Percentiles rank a stretch among this genome's conserved stretches.
phyloP scores from a whole-genome alignment of 2,113 vertebrate species.

The Lophura nycthemera region DNA sequence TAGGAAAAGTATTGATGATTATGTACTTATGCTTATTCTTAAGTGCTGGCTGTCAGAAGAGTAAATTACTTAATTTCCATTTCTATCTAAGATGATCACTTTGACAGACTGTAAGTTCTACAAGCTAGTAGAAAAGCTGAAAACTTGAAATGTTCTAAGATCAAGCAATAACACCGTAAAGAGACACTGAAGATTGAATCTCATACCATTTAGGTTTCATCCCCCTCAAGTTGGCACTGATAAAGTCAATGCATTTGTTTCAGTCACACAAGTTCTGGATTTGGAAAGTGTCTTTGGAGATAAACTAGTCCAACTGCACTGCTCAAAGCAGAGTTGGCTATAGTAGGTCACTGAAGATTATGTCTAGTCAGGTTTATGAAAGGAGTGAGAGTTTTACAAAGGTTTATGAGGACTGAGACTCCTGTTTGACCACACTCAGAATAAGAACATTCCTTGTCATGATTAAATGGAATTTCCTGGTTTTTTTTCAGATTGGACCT shows the following conservation, averaged over 20 bases:
- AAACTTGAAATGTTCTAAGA: not conserved
- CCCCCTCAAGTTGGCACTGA: accelerated
- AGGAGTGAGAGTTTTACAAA: no score
- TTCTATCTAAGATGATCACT: not conserved
- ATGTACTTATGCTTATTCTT: not conserved
- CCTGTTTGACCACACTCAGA: not conserved
- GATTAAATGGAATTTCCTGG: not conserved
- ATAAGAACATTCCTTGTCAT: not conserved
- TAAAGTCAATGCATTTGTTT: not conserved
- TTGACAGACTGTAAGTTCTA: not conserved
- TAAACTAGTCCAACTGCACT: not conserved
- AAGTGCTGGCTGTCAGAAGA: not conserved
- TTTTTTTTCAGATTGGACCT: not conserved
- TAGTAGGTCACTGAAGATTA: not conserved
- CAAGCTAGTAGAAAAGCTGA: not conserved
- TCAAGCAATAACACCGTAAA: not conserved
- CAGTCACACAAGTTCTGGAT: accelerated
- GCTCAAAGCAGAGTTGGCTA: not conserved
- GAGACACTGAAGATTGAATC: not conserved
- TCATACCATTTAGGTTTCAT: not conserved
- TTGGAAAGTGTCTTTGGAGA: not conserved
- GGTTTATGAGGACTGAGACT: no score
- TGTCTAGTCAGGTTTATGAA: not conserved
- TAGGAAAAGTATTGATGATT: not conserved
- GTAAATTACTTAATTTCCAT: not conserved